These are phyloP conservation scores for Noctua fimbriata DNA, from an alignment of 2,888 invertebrate genomes.

Conservation along the genomic window DNA sequence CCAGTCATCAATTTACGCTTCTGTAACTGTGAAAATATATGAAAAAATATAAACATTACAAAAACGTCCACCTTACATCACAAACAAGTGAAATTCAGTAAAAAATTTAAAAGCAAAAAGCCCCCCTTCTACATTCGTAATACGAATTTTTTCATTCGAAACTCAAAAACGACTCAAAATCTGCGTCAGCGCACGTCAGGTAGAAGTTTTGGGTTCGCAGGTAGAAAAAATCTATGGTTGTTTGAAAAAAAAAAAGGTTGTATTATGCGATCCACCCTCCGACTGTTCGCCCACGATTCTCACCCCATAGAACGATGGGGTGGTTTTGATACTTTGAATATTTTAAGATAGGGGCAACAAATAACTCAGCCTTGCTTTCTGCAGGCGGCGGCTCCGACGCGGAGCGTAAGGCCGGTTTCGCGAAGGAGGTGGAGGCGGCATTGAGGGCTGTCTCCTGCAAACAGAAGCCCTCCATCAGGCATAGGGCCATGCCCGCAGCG, in stretches of 20 bases:
- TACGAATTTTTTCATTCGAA: conserved; percentile 79
- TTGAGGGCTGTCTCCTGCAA: too few species aligned
- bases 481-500: too few species aligned
- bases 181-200: conserved; percentile 86
- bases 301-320: conserved; percentile 32
- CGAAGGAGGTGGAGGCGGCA: too few species aligned
- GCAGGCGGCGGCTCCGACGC: too few species aligned
- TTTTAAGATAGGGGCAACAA: too few species aligned
- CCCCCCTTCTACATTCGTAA: conserved; percentile 77
- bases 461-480: too few species aligned
- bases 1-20: conserved; percentile 63
- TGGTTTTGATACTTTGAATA: conserved; percentile 37
- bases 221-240: conserved; percentile 88
- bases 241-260: conserved; percentile 84
- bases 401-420: too few species aligned
- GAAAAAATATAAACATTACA: conserved; percentile 81
- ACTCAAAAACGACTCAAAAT: conserved; percentile 81
- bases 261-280: conserved; percentile 88
- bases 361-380: too few species aligned
- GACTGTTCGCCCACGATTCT: conserved; percentile 84
- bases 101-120: conserved; percentile 84
- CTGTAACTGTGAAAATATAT: conserved; percentile 57
- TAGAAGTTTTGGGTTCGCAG: conserved; percentile 87
- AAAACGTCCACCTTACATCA: conserved; percentile 79
- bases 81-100: conserved; percentile 86